Conservation (phyloP, 2,888 invertebrate species). For the Allygus modestus region DNA sequence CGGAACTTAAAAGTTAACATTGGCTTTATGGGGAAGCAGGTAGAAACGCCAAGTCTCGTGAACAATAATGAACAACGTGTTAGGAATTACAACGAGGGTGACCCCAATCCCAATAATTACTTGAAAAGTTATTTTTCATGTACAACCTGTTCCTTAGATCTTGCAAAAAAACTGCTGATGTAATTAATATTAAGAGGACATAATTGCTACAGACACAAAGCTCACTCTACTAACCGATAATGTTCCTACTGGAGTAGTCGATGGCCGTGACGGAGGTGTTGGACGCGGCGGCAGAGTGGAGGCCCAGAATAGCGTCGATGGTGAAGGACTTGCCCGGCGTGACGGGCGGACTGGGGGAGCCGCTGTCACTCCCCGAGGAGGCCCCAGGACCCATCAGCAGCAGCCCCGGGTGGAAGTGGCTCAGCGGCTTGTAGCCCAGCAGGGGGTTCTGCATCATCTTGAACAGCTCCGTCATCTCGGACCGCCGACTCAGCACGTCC, state of each 20-base stretch:
- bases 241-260: constrained; percentile 68
- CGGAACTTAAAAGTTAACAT: too few species aligned
- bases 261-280: constrained; percentile 65
- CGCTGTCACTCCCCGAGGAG: constrained; percentile 72
- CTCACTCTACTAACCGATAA: too few species aligned
- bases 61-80: too few species aligned
- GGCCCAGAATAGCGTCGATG: constrained; percentile 91
- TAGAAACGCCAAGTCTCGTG: too few species aligned
- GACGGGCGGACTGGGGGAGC: constrained; percentile 69
- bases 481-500: not conserved
- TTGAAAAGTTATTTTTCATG: too few species aligned
- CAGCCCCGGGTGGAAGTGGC: constrained; percentile 68
- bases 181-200: too few species aligned
- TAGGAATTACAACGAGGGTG: too few species aligned
- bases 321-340: constrained; percentile 84
- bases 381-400: constrained; percentile 72
- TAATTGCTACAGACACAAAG: too few species aligned
- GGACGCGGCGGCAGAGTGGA: constrained; percentile 75
- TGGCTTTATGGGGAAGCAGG: too few species aligned
- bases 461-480: constrained; percentile 57
- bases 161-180: too few species aligned
- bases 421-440: constrained; percentile 70
- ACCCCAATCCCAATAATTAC: too few species aligned
- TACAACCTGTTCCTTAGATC: too few species aligned
- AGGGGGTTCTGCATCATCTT: constrained; percentile 71